These are phyloP conservation scores for Drosophila miranda DNA, from an alignment of 1,140 invertebrate genomes.

Conservation along the genomic window DNA sequence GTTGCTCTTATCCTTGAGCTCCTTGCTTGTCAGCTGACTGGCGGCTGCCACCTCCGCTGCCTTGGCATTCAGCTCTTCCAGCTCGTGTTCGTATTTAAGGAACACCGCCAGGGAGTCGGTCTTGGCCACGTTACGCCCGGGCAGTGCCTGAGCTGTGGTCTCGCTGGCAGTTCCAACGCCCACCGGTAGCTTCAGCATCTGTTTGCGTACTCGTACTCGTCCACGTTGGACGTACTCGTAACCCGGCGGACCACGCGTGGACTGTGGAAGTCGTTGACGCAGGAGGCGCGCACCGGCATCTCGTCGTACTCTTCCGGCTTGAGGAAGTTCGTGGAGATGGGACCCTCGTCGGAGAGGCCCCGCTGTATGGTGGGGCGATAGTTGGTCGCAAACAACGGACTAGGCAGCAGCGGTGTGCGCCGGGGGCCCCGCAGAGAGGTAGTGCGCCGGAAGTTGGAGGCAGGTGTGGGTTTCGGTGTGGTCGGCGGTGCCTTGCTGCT, in stretches of 20 bases:
- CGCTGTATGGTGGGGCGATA: constrained; percentile 79
- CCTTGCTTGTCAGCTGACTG: constrained; percentile 68
- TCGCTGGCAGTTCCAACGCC: constrained; percentile 7
- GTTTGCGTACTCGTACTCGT: too few relatives aligned
- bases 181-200: constrained; percentile 57
- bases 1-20: constrained; percentile 81
- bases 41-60: constrained; percentile 36
- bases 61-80: constrained; percentile 71
- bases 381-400: constrained; percentile 73
- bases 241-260: constrained; percentile 73
- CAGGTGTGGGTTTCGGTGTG: constrained; percentile 25
- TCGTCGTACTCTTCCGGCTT: constrained; percentile 82
- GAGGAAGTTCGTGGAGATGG: constrained; percentile 79
- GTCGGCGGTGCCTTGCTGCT: constrained; percentile 7
- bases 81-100: constrained; percentile 79
- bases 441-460: constrained; percentile 75
- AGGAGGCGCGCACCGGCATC: constrained; percentile 79
- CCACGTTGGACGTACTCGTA: constrained; percentile 68
- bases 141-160: constrained; percentile 13
- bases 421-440: constrained; percentile 73
- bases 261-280: constrained; percentile 78
- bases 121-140: constrained; percentile 60
- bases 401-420: constrained; percentile 62
- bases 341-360: constrained; percentile 80
- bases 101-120: constrained; percentile 81